Evolutionary conservation across 2,113 vertebrate genomes (phyloP), one percentile per base, ranked within the genome.

Genomic region (Hiodon alosoides): DNA sequence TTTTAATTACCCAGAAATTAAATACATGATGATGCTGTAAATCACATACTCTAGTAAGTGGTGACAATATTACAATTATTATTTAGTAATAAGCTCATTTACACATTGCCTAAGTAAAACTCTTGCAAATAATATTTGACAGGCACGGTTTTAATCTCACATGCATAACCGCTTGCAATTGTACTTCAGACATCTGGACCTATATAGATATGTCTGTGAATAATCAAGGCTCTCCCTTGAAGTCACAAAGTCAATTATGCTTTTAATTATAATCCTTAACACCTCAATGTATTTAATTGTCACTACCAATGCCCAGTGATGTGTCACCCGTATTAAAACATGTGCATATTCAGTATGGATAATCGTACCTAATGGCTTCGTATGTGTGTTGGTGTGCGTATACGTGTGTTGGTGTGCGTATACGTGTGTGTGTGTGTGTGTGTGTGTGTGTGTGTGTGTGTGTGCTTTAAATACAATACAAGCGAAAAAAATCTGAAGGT

Each of bases 191-290:
- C 70, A 47, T 59, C 70, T 59, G 70, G 70, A 58, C 70, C 10
- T 71, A 16, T 59, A 59, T 47, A 59, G 70, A 71, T 71, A 71
- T 58, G 70, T 48, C 70, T 71, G 70, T 60, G 57, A 71, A 71
- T 60, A 59, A 71, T 71, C 60, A 58, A 52, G 53, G 70, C 55
- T 17, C 16, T 64, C 14, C 16, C 16, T 17, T 64, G 6, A 64
- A 16, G 61, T 16, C 55, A 59, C 46, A 58, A 10, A 55, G 69
- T 31, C 55, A 60, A 31, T 71, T 71, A 59, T 71, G 11, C 70
- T 8, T 71, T 71, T 59, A 59, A 71, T 71, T 59, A 47, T 71
- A 71, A 71, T 59, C 69, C 55, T 10, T 71, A 59, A 53, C 16
- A 71, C 31, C 54, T n/a, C 69, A n/a, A 31, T 71, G 69, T 71